Base-by-base conservation (phyloP, 2,113 vertebrate genomes). In the Lepisosteus oculatus region DNA sequence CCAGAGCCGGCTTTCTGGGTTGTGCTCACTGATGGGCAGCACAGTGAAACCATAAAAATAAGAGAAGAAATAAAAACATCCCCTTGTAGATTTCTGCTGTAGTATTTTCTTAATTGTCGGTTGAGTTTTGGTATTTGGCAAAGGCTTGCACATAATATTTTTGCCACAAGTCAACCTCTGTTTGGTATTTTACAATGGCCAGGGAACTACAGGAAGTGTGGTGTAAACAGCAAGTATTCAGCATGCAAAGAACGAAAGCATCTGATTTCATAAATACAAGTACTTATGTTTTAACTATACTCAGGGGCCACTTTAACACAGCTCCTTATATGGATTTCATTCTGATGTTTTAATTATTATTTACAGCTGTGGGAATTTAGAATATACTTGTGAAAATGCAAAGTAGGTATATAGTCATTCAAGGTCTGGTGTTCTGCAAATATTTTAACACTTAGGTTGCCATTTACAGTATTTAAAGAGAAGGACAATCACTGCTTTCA, bases 21-120 rank as follows among this genome's bases (percentile, higher is more conserved):
- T 59, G n/a, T 13, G n/a, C 57, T 15, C 57, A 59, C n/a, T 59
- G 57, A 59, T n/a, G 14, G 57, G 57, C 57, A 59, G 57, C 57
- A 59, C 12, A n/a, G 57, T 59, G 57, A 13, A 14, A 59, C 57
- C 12, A 3, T 59, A n/a, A 13, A 59, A 59, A 59, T 59, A 59
- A 59, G 57, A 8, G 8, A 59, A 5, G n/a, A 6, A 59, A 3
- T 59, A 59, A 59, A 59, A 59, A 13, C 57, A 59, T 59, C n/a
- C 56, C 5, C 56, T 59, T 59, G 56, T 3, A 59, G 57, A n/a
- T 59, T 55, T 59, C 47, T 6, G 12, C n/a, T 59, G 12, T 11
- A 59, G 57, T 59, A 59, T 59, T 59, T 59, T 59, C 57, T 59
- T 59, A 6, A 59, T 14, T 59, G 57, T 13, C 9, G 57, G 29